These are phyloP conservation scores for Pyxicephalus adspersus DNA, from an alignment of 2,113 vertebrate genomes.

Conservation along the genomic window DNA sequence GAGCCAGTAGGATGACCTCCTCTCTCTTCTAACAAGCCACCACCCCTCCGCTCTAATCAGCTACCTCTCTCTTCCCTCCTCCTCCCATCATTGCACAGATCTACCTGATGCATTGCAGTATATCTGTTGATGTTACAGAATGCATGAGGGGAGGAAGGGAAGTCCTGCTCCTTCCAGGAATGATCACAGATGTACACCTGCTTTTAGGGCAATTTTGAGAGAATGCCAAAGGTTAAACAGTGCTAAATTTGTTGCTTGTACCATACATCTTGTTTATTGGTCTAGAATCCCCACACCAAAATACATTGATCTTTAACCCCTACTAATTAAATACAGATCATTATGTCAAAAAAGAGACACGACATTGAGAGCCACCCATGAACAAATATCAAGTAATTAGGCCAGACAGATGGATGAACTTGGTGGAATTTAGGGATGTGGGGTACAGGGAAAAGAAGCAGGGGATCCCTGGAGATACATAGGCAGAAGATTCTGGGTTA, in stretches of 20 bases:
- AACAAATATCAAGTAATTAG: conserved; percentile 2
- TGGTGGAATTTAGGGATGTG: too few relatives aligned
- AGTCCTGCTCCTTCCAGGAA: background rate
- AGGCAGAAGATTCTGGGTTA: background rate
- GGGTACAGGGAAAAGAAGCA: background rate
- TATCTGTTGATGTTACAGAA: conserved; percentile 47
- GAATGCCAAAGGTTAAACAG: background rate
- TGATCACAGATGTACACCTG: background rate
- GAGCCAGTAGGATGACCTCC: background rate
- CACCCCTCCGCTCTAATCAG: conserved; percentile 5
- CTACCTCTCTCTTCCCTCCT: conserved; percentile 1
- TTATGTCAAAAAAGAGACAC: background rate
- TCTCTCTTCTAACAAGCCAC: background rate
- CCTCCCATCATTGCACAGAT: conserved; percentile 31
- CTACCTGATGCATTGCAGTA: conserved; percentile 57
- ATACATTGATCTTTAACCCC: background rate
- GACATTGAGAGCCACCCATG: background rate
- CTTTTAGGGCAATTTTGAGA: too few relatives aligned
- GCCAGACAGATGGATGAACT: background rate
- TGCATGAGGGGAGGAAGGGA: background rate
- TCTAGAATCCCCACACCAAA: background rate
- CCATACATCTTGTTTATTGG: background rate
- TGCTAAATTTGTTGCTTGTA: background rate
- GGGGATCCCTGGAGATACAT: background rate
- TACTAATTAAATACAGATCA: background rate